Evolutionary conservation across 2,797 vertebrate genomes (phyloP).

Genomic region (Galagoides demidoff): DNA sequence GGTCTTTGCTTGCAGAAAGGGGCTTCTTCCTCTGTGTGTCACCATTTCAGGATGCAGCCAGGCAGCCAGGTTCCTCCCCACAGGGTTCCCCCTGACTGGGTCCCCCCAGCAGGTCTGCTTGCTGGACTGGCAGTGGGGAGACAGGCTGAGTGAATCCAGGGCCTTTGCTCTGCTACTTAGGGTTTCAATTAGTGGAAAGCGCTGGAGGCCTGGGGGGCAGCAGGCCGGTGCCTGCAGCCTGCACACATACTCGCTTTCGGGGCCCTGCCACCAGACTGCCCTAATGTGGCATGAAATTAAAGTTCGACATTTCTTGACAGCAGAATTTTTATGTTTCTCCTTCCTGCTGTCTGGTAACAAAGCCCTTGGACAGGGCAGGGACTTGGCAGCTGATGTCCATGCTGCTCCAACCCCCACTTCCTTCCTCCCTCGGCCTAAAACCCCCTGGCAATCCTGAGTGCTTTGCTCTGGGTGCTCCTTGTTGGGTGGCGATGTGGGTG

Average conservation of each 20-base stretch:
- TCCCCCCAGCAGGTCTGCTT: neutral
- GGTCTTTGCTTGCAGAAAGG: conserved; percentile 21
- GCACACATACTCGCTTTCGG: conserved; percentile 71
- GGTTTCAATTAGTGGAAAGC: conserved; percentile 79
- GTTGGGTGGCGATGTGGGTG: no score
- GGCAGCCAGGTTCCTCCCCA: neutral
- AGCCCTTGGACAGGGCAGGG: conserved; percentile 48
- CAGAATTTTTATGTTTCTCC: conserved; percentile 79
- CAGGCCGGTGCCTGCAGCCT: conserved; percentile 53
- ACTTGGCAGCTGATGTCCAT: neutral
- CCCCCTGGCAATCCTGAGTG: neutral
- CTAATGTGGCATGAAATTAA: conserved; percentile 89
- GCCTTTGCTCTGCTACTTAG: conserved; percentile 80
- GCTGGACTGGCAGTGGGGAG: conserved; percentile 67
- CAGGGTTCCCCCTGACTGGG: neutral
- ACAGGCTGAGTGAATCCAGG: conserved; percentile 80
- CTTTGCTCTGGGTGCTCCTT: neutral
- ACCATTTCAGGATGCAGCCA: neutral
- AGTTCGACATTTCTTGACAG: conserved; percentile 81
- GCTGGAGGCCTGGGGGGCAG: conserved; percentile 66
- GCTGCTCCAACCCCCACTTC: no score
- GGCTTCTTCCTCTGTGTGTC: neutral
- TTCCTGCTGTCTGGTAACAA: neutral
- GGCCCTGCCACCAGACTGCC: conserved; percentile 80
- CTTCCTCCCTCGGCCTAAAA: neutral